Conservation (phyloP, 2,888 invertebrate genomes). For the Tortrix viridana region DNA sequence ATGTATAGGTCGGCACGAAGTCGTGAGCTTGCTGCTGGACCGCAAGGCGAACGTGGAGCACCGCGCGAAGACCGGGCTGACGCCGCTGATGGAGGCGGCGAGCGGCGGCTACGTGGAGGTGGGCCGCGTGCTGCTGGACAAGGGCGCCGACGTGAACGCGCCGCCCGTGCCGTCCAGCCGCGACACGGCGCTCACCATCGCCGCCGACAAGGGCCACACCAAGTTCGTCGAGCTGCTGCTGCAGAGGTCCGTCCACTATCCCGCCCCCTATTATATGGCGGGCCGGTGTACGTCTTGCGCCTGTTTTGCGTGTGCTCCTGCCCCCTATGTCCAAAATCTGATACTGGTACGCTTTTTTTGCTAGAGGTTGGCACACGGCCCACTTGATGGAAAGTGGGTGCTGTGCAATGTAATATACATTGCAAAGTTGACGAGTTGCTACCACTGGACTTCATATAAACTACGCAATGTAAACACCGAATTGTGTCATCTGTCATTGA, state of each 20-base stretch:
- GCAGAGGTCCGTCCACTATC: slow-evolving; percentile 77
- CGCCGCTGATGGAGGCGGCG: slow-evolving; percentile 99
- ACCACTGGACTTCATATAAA: no score
- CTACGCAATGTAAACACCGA: no score
- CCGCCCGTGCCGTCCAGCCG: slow-evolving; percentile 98
- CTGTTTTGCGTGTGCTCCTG: no score
- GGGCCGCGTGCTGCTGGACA: slow-evolving; percentile 96
- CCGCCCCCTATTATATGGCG: not conserved
- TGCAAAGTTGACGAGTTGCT: no score
- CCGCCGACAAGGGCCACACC: slow-evolving; percentile 99
- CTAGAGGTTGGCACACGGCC: no score
- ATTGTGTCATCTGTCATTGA: no score
- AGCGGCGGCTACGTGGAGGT: slow-evolving; percentile 99
- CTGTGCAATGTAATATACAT: no score
- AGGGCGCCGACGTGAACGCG: slow-evolving; percentile 99
- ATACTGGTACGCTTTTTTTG: no score
- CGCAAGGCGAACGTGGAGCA: slow-evolving; percentile 99
- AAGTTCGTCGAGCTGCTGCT: slow-evolving; percentile 94
- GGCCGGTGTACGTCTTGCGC: no score
- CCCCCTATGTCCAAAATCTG: no score
- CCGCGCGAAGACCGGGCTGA: slow-evolving; percentile 99
- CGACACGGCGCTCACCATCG: slow-evolving; percentile 99
- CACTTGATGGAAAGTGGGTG: no score
- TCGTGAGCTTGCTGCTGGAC: slow-evolving; percentile 97
- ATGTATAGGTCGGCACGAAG: slow-evolving; percentile 96